A percentile compares a stretch with the other conserved stretches of the same genome.
phyloP scores from a whole-genome alignment of 2,797 vertebrate species.

The Paramormyrops hopkinsi region DNA sequence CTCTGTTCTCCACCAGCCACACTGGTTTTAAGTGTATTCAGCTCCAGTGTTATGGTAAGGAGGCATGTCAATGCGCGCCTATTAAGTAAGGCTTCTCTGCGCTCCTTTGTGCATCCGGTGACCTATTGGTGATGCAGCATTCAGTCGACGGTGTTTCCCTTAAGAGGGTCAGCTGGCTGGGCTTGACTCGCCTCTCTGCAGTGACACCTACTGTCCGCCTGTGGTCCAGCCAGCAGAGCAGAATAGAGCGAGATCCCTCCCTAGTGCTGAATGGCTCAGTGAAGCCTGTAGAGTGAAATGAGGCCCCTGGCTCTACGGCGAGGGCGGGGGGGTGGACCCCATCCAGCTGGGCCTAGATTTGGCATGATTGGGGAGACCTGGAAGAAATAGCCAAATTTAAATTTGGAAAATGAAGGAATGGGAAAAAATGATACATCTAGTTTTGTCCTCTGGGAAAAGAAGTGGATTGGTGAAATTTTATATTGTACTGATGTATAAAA shows the following conservation, averaged over 20 bases:
- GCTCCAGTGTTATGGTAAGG: not conserved
- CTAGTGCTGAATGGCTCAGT: not conserved
- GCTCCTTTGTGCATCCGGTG: not conserved
- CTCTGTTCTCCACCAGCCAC: not conserved
- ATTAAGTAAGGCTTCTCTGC: not conserved
- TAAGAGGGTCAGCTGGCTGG: not conserved
- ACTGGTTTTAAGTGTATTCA: not conserved
- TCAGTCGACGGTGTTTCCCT: not conserved
- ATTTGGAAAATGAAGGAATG: not conserved
- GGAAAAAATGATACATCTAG: not conserved
- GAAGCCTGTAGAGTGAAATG: not conserved
- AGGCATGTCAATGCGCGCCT: not conserved
- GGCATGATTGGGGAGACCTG: not conserved
- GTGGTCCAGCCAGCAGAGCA: not conserved
- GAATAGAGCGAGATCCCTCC: not conserved
- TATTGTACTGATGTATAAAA: not conserved
- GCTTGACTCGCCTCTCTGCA: not conserved
- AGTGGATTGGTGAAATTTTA: not conserved
- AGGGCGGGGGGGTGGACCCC: not conserved
- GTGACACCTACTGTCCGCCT: not conserved
- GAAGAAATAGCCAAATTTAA: not conserved
- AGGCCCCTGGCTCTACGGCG: not conserved
- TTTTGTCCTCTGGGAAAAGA: not conserved
- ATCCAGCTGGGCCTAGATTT: not conserved
- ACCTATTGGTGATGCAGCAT: not conserved